phyloP scores from a whole-genome alignment of 2,113 vertebrate genomes.

The Taxidea taxus region DNA sequence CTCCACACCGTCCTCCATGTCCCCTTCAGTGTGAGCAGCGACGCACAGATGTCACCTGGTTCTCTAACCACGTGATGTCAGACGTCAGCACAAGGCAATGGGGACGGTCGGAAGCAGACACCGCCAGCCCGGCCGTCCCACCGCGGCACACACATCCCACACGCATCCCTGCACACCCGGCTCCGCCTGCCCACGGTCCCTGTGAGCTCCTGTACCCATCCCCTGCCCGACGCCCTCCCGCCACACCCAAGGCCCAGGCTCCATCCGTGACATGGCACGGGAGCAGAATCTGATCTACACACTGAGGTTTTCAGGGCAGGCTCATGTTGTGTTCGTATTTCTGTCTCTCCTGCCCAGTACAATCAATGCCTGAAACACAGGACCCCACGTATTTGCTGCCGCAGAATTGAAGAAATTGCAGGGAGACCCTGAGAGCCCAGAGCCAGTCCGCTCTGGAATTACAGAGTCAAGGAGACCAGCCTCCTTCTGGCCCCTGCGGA shows the following conservation, averaged over 20 bases:
- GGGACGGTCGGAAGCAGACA: neutral
- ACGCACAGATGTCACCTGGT: neutral
- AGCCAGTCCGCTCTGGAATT: rapidly evolving
- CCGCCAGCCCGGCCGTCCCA: too few species aligned
- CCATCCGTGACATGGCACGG: rapidly evolving
- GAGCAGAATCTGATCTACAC: rapidly evolving
- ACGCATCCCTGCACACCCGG: rapidly evolving
- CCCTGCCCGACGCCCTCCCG: rapidly evolving
- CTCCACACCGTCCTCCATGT: neutral
- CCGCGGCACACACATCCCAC: rapidly evolving
- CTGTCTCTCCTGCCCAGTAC: too few species aligned
- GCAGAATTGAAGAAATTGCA: rapidly evolving
- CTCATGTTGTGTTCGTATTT: neutral
- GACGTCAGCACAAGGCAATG: too few species aligned
- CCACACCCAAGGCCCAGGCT: neutral
- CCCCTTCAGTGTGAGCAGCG: too few species aligned
- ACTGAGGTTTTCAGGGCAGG: neutral
- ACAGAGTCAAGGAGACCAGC: rapidly evolving
- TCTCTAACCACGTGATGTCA: too few species aligned
- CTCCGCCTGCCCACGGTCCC: too few species aligned
- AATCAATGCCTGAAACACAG: neutral
- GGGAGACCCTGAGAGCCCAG: neutral
- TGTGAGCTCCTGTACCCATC: neutral
- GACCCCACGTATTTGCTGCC: neutral
- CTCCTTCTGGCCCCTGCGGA: neutral